Evolutionary conservation across 2,797 vertebrate species (phyloP), one percentile per base, ranked within the genome.

Genomic region (Periparus ater): DNA sequence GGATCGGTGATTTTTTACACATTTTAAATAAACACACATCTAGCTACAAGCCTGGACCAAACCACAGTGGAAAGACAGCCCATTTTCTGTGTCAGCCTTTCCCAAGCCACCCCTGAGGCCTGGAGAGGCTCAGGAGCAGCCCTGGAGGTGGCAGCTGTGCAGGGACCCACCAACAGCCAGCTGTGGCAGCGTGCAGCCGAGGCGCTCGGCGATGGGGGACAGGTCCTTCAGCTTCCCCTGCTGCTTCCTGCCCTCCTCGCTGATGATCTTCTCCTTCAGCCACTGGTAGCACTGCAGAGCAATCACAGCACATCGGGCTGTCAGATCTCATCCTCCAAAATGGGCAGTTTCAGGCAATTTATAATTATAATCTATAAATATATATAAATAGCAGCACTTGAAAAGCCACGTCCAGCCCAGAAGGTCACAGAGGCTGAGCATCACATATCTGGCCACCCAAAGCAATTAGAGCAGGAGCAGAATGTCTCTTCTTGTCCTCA

Each of bases 221-320:
- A 99, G 98, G 96, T 99, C 99, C 92, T 99, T 99, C 73, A 99
- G 98, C 96, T 99, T 99, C 67, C 97, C 98, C 86, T 99, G 99
- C 96, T 99, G 99, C 95, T 99, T 99, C 66, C 99, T 98, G 62
- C 99, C 99, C 53, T 99, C 99, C 87, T 99, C 99, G 13, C 99
- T 99, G 44, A 99, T 92, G 81, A 99, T 99, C 96, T 99, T 99
- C 95, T 99, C 99, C 95, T 99, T 99, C 94, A 99, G 88, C 99
- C 99, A 99, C 97, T 99, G 99, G 96, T 99, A 99, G 48, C 99
- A 99, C 99, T 99, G 94, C 44, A 68, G 86, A 22, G 7, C 61
- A 91, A 96, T 3, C n/a, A 78, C 55, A 92, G 11, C 4, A 54
- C 77, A 6, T 9, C 11, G 1, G 6, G 4, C 57, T 3, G 27